phyloP scores from a whole-genome alignment of 2,888 invertebrate species.

The Epinotia demarniana region DNA sequence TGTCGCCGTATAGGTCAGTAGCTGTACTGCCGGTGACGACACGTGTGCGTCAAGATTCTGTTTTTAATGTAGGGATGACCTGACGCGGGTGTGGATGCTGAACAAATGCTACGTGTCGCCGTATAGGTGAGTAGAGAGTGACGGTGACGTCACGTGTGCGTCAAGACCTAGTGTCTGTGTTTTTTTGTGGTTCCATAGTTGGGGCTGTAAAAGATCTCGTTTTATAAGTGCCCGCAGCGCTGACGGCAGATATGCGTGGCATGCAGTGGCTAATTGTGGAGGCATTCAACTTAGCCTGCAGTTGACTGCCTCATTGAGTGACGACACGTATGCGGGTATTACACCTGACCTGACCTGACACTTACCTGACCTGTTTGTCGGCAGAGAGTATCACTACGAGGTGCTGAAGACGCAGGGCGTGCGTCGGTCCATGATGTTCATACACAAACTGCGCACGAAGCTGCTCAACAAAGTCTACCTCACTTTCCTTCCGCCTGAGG shows the following conservation, averaged over 20 bases:
- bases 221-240: too few relatives aligned
- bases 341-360: background rate
- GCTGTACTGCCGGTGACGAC: background rate
- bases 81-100: constrained; percentile 76
- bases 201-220: constrained; percentile 65
- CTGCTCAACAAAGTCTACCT: constrained; percentile 89
- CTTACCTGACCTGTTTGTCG: background rate
- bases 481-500: constrained; percentile 79
- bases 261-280: too few relatives aligned
- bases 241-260: too few relatives aligned
- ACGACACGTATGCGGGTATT: background rate
- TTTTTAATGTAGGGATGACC: constrained; percentile 57
- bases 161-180: background rate
- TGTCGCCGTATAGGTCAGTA: too few relatives aligned
- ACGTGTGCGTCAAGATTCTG: background rate
- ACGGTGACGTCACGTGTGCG: background rate
- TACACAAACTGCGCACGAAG: constrained; percentile 89
- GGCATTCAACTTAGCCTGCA: too few relatives aligned
- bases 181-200: constrained; percentile 44
- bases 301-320: background rate
- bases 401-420: constrained; percentile 94
- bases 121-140: constrained; percentile 66
- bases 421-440: constrained; percentile 91
- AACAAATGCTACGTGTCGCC: constrained; percentile 74
- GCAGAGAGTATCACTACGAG: constrained; percentile 93